phyloP scores from a whole-genome alignment of 2,888 invertebrate species.

The Lasioglossum malachurum region DNA sequence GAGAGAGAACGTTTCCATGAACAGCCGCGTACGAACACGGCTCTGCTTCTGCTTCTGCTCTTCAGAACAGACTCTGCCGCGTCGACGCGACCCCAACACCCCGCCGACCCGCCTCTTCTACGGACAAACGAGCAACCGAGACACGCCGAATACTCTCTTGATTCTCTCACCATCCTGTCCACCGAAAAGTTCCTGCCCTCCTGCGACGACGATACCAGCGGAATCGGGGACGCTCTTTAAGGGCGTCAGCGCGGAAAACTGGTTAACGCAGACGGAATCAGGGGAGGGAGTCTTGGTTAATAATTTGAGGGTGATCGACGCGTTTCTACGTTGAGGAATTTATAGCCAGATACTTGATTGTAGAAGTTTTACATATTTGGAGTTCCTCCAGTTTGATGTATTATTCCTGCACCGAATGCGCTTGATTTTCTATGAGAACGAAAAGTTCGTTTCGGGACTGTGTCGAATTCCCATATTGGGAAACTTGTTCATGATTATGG shows the following conservation, averaged over 20 bases:
- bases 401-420: background rate
- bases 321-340: background rate
- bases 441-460: too few species aligned
- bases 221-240: background rate
- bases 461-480: too few species aligned
- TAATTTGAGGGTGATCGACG: background rate
- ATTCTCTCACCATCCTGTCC: background rate
- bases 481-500: too few species aligned
- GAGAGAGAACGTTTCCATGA: slow-evolving; percentile 49
- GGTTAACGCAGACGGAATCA: background rate
- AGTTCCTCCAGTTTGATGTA: background rate
- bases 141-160: background rate
- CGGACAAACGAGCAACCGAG: background rate
- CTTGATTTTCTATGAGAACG: background rate
- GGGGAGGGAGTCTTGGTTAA: too few species aligned
- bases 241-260: slow-evolving; percentile 3
- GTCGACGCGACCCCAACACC: background rate
- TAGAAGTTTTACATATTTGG: background rate
- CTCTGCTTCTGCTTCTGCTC: slow-evolving; percentile 2
- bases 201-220: background rate
- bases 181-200: background rate
- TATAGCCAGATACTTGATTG: background rate
- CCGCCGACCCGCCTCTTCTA: background rate
- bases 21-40: slow-evolving; percentile 38
- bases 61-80: slow-evolving; percentile 30